These are phyloP conservation scores for Mobula hypostoma DNA, from an alignment of 2,113 vertebrate genomes.

Conservation along the genomic window DNA sequence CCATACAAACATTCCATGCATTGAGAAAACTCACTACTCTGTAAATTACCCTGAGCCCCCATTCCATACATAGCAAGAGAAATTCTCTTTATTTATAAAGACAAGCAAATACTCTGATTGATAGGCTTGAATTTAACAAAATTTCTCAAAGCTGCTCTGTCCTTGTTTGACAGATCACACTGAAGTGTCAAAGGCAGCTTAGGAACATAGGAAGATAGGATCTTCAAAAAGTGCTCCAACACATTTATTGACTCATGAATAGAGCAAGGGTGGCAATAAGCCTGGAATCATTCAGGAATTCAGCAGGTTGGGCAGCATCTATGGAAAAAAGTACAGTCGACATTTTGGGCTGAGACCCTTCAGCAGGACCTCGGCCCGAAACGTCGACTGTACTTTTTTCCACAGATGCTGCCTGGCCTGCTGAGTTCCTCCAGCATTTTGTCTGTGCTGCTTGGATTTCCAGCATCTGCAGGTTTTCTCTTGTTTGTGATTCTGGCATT, in stretches of 20 bases:
- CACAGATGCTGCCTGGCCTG: too few species aligned
- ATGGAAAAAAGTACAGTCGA: too few species aligned
- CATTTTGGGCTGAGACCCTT: too few species aligned
- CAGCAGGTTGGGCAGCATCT: too few species aligned
- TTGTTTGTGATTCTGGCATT: background rate
- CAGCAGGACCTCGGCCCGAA: too few species aligned
- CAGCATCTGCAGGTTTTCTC: too few species aligned
- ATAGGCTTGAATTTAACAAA: background rate
- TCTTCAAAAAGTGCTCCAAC: background rate
- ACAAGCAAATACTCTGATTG: conserved; percentile 11
- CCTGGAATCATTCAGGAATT: too few species aligned
- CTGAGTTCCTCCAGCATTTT: too few species aligned
- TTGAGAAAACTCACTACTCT: background rate
- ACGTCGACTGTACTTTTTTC: too few species aligned
- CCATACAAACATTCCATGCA: background rate
- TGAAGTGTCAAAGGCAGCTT: background rate
- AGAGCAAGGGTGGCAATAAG: background rate
- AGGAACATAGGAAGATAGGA: background rate
- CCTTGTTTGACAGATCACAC: background rate
- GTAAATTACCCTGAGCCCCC: background rate
- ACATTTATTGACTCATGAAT: background rate
- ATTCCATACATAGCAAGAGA: background rate
- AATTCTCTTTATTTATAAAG: conserved; percentile 7
- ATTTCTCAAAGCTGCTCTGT: background rate
- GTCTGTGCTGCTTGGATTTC: too few species aligned